phyloP scores from a whole-genome alignment of 1,140 invertebrate genomes.

The Drosophila neocordata region DNA sequence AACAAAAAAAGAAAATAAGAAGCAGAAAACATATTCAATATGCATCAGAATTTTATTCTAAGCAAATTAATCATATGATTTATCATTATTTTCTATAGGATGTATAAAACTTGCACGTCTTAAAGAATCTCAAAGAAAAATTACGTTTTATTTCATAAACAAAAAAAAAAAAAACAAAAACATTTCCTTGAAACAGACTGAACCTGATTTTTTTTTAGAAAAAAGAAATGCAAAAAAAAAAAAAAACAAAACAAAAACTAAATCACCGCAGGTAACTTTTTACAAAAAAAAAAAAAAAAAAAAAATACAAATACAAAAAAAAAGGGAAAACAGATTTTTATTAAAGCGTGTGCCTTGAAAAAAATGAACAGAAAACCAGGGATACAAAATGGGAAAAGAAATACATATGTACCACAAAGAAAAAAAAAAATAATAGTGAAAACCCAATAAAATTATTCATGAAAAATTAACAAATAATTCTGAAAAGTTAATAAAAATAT shows the following conservation, averaged over 20 bases:
- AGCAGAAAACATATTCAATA: constrained; percentile 50
- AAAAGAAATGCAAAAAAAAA: constrained; percentile 36
- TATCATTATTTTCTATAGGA: constrained; percentile 49
- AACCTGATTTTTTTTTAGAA: constrained; percentile 64
- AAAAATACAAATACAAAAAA: constrained; percentile 18
- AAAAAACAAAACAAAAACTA: constrained; percentile 30
- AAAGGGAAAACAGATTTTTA: constrained; percentile 68
- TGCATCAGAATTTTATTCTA: constrained; percentile 56
- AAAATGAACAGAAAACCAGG: constrained; percentile 63
- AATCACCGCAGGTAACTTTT: constrained; percentile 63
- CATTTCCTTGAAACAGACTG: constrained; percentile 80
- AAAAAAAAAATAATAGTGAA: constrained; percentile 3
- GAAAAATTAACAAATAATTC: constrained; percentile 33
- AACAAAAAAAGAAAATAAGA: background rate
- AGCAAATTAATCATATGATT: constrained; percentile 24
- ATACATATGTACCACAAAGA: constrained; percentile 48
- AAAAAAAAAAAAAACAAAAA: constrained; percentile 23
- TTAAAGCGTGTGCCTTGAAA: constrained; percentile 74
- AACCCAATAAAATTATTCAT: constrained; percentile 19
- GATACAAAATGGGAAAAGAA: constrained; percentile 51
- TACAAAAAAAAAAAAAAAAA: constrained; percentile 49
- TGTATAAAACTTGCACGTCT: constrained; percentile 59
- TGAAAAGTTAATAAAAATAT: constrained; percentile 13
- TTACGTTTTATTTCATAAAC: constrained; percentile 66
- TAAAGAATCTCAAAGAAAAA: constrained; percentile 73